Evolutionary conservation across 92 coral and sea anemone genomes (phyloP).

Genomic region (Parazoanthus darwini): DNA sequence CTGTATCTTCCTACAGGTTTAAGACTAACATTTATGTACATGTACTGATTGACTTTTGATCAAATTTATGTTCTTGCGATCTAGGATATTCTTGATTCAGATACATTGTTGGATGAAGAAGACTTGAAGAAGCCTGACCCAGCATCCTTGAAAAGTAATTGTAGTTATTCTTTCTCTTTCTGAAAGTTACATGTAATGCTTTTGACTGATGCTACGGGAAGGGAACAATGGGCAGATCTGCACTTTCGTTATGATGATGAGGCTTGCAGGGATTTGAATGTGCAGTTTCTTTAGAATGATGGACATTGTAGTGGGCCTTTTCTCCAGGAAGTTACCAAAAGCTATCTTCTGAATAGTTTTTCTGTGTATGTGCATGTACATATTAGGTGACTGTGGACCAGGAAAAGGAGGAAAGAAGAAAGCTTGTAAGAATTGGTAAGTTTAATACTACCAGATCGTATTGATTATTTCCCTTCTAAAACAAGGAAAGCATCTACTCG

Average conservation of each 20-base stretch:
- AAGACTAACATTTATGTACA: not conserved
- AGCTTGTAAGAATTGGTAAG: conserved; percentile 98
- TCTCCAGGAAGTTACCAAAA: not conserved
- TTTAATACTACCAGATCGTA: not conserved
- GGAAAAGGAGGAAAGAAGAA: conserved; percentile 87
- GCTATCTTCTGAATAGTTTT: not conserved
- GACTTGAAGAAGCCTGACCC: conserved; percentile 97
- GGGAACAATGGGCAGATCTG: too few relatives aligned
- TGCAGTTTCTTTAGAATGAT: not conserved
- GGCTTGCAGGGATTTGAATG: too few relatives aligned
- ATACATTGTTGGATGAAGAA: conserved; percentile 90
- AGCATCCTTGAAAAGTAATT: conserved; percentile 85
- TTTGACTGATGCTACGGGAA: too few relatives aligned
- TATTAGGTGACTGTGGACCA: conserved; percentile 86
- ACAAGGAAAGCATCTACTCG: too few relatives aligned
- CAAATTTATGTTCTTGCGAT: not conserved
- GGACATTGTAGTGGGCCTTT: not conserved
- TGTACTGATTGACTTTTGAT: too few relatives aligned
- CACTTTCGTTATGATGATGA: too few relatives aligned
- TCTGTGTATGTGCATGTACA: not conserved
- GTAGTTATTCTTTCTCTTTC: too few relatives aligned
- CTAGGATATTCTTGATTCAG: conserved; percentile 95
- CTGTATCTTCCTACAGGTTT: not conserved
- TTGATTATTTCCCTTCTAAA: not conserved
- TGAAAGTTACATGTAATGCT: too few relatives aligned